Evolutionary conservation across 2,888 invertebrate species (phyloP).

Genomic region (Sericinus montela): DNA sequence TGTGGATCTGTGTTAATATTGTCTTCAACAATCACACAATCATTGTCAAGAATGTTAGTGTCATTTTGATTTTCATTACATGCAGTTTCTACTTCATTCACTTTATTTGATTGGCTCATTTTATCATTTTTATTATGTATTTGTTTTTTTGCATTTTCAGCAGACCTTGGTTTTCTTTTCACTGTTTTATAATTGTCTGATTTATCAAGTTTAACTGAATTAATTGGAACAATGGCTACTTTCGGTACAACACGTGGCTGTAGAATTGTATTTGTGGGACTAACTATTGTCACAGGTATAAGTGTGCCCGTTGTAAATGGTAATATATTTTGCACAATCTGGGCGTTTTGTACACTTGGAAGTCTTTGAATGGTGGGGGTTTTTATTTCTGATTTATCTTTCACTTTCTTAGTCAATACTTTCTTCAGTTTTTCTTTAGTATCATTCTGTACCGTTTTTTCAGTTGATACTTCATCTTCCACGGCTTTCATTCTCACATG

Average conservation of each 20-base stretch:
- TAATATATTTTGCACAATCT: constrained; percentile 31
- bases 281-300: constrained; percentile 42
- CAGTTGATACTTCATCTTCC: constrained; percentile 32
- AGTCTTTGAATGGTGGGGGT: constrained; percentile 22
- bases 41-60: background rate
- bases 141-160: constrained; percentile 9
- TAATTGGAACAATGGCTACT: constrained; percentile 46
- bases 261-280: constrained; percentile 16
- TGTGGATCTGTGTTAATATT: constrained; percentile 16
- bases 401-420: constrained; percentile 45
- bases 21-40: constrained; percentile 13
- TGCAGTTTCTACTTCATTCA: background rate
- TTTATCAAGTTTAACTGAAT: constrained; percentile 24
- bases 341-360: constrained; percentile 25
- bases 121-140: constrained; percentile 19
- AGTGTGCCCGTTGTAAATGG: constrained; percentile 45
- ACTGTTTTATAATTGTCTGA: constrained; percentile 31
- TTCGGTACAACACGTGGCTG: constrained; percentile 28
- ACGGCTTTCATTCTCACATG: constrained; percentile 55
- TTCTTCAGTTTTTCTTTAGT: constrained; percentile 53
- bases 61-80: background rate
- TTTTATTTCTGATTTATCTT: constrained; percentile 23
- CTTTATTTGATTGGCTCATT: background rate
- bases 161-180: constrained; percentile 32
- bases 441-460: constrained; percentile 32